Conservation (phyloP, 2,888 invertebrate species). For the Craniophora ligustri region DNA sequence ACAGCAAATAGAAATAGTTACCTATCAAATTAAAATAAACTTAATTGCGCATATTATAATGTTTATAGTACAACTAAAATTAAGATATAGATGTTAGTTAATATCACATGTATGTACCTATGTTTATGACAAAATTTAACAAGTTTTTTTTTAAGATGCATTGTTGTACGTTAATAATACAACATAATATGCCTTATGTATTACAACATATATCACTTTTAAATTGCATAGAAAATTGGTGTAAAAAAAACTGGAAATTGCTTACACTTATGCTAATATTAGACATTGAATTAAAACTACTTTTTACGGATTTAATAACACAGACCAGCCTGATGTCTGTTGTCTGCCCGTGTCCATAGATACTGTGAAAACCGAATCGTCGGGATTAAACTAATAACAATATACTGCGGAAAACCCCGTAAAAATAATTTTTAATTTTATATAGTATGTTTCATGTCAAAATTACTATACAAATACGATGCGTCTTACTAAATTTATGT, state of each 20-base stretch:
- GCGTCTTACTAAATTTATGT: slow-evolving; percentile 7
- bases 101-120: slow-evolving; percentile 49
- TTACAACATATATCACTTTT: no score
- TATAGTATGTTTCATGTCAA: not conserved
- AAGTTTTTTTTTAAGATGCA: no score
- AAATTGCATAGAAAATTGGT: not conserved
- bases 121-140: slow-evolving; percentile 25
- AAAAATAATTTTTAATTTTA: not conserved
- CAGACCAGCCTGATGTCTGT: no score
- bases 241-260: slow-evolving; percentile 11
- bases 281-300: no score
- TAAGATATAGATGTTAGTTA: slow-evolving; percentile 31
- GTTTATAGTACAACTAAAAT: slow-evolving; percentile 49
- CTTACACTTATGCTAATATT: slow-evolving; percentile 25
- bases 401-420: no score
- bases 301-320: no score
- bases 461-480: not conserved
- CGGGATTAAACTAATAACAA: no score
- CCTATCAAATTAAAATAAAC: not conserved
- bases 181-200: no score
- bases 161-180: no score
- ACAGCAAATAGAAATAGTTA: not conserved
- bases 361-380: not conserved
- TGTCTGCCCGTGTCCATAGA: no score
- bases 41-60: slow-evolving; percentile 41